Evolutionary conservation across 2,113 vertebrate species (phyloP).

Genomic region (Micromys minutus): DNA sequence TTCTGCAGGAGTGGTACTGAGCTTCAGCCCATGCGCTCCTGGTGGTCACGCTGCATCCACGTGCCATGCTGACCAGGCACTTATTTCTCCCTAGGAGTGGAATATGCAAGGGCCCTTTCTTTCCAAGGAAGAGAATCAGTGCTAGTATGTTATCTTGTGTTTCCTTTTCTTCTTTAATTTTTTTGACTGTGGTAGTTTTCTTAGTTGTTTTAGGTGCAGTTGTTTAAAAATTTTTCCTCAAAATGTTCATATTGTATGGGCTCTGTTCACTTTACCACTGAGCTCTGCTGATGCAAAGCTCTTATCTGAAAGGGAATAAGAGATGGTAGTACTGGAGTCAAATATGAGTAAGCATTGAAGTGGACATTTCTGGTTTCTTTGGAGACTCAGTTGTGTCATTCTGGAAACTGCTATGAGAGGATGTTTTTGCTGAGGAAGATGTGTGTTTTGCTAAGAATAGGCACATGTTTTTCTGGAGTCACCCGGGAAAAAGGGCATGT

Average conservation of each 20-base stretch:
- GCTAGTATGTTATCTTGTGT: not conserved
- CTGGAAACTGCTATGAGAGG: no score
- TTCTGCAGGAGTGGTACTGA: not conserved
- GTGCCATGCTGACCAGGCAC: not conserved
- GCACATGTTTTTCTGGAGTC: no score
- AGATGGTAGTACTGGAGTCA: not conserved
- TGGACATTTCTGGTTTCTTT: no score
- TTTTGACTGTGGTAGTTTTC: constrained; percentile 9
- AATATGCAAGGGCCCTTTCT: not conserved
- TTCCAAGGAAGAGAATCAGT: not conserved
- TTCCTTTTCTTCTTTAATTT: not conserved
- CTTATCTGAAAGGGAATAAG: not conserved
- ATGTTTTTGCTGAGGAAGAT: no score
- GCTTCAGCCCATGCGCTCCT: not conserved
- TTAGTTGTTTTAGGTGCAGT: not conserved
- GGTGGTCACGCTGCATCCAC: not conserved
- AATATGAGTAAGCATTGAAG: not conserved
- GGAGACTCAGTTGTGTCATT: no score
- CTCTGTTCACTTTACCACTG: not conserved
- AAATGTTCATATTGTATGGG: not conserved
- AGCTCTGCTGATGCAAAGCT: not conserved
- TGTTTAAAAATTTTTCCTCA: constrained; percentile 32
- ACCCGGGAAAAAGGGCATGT: no score
- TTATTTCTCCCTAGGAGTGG: not conserved
- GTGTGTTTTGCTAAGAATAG: no score